Conservation (phyloP, 2,888 invertebrate genomes). For the Trichopria drosophilae region DNA sequence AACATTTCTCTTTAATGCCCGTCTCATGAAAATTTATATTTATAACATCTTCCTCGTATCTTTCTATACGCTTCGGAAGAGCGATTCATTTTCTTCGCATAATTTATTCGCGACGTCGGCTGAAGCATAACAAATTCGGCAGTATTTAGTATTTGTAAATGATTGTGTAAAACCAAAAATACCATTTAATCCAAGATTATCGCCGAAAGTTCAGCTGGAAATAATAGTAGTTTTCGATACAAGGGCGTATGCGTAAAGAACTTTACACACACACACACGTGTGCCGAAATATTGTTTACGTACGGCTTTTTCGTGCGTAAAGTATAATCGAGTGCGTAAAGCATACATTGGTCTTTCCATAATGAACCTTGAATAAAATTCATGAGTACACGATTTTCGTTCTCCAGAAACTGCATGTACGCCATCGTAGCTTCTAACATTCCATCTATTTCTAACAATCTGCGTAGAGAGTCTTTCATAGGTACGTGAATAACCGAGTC, state of each 20-base stretch:
- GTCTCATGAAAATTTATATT: neutral
- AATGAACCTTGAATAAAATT: conserved; percentile 30
- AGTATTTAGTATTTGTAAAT: conserved; percentile 12
- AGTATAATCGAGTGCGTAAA: no score
- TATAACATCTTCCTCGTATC: neutral
- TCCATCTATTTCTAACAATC: conserved; percentile 12
- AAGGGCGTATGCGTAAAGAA: no score
- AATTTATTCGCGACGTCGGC: neutral
- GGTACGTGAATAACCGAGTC: conserved; percentile 2
- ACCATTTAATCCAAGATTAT: conserved; percentile 7
- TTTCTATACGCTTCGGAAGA: neutral
- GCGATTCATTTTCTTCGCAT: neutral
- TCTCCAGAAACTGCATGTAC: neutral
- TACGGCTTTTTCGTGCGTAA: no score
- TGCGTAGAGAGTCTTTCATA: conserved; percentile 15
- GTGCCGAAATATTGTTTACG: no score
- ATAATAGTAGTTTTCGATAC: no score
- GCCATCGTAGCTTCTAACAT: conserved; percentile 3
- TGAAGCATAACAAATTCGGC: conserved; percentile 3
- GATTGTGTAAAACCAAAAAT: conserved; percentile 24
- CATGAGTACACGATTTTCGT: conserved; percentile 14
- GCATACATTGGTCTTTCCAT: conserved; percentile 17
- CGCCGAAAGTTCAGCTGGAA: conserved; percentile 2
- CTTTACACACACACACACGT: no score
- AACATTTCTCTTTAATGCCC: conserved; percentile 5